Evolutionary conservation across 1,140 invertebrate species (phyloP).

Genomic region (Callitettix versicolor): DNA sequence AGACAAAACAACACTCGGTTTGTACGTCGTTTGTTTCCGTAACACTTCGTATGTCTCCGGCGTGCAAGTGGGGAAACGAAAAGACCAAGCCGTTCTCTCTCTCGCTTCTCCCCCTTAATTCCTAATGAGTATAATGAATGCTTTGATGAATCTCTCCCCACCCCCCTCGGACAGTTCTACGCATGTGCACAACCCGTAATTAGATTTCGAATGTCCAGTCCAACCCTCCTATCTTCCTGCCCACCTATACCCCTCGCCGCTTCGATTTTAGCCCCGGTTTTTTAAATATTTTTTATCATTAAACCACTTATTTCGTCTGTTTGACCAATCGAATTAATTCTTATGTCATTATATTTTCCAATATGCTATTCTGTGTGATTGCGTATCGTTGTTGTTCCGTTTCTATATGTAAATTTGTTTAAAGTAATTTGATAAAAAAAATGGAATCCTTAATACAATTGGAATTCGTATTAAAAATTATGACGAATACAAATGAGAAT

Average conservation of each 20-base stretch:
- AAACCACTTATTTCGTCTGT: slow-evolving; percentile 14
- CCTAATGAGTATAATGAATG: slow-evolving; percentile 15
- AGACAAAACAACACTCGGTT: too few relatives aligned
- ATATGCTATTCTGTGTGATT: neutral
- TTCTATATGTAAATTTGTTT: too few relatives aligned
- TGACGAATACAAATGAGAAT: too few relatives aligned
- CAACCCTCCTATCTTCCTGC: neutral
- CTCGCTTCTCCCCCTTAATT: slow-evolving; percentile 5
- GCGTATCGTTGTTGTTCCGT: too few relatives aligned
- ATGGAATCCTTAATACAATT: too few relatives aligned
- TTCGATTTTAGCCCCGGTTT: slow-evolving; percentile 2
- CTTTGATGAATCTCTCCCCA: slow-evolving; percentile 12
- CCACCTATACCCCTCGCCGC: slow-evolving; percentile 7
- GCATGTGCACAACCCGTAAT: slow-evolving; percentile 12
- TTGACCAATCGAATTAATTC: slow-evolving; percentile 13
- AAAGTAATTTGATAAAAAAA: too few relatives aligned
- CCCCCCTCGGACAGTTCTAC: neutral
- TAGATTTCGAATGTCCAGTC: slow-evolving; percentile 12
- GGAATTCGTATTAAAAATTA: too few relatives aligned
- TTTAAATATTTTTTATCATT: neutral
- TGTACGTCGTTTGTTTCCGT: too few relatives aligned
- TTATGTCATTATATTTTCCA: slow-evolving; percentile 11
- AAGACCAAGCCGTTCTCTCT: slow-evolving; percentile 8
- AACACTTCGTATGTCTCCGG: too few relatives aligned
- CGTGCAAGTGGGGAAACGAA: slow-evolving; percentile 1